Evolutionary conservation across 2,888 invertebrate species (phyloP).

Genomic region (Tricholauxania praeusta): DNA sequence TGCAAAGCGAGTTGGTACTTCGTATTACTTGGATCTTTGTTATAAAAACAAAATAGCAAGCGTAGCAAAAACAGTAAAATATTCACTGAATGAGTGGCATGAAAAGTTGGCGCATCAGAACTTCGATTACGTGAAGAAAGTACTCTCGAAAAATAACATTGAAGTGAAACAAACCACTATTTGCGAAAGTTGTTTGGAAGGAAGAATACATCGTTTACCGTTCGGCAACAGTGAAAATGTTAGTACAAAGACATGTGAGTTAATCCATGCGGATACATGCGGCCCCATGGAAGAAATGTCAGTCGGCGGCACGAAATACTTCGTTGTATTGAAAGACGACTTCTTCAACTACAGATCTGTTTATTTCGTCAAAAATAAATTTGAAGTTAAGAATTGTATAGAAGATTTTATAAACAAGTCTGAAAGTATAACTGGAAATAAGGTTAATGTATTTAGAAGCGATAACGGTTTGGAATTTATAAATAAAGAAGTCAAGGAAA

Average conservation of each 20-base stretch:
- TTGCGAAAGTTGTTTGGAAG: too few species aligned
- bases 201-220: too few species aligned
- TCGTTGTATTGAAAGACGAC: slow-evolving; percentile 62
- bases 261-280: slow-evolving; percentile 59
- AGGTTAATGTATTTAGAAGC: slow-evolving; percentile 53
- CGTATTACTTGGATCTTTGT: neutral
- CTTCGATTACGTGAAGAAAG: too few species aligned
- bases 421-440: slow-evolving; percentile 52
- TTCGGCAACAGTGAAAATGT: too few species aligned
- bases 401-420: slow-evolving; percentile 50
- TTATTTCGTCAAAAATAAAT: slow-evolving; percentile 60
- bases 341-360: slow-evolving; percentile 45
- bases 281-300: slow-evolving; percentile 61
- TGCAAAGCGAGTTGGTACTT: neutral
- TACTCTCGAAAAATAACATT: too few species aligned
- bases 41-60: neutral
- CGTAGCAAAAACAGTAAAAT: neutral
- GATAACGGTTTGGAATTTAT: slow-evolving; percentile 61
- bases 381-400: slow-evolving; percentile 52
- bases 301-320: slow-evolving; percentile 57
- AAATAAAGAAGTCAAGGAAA: slow-evolving; percentile 51
- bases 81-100: neutral
- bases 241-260: too few species aligned
- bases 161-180: too few species aligned
- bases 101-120: too few species aligned